Percentiles rank a stretch among this genome's conserved stretches.
Evolutionary conservation across 2,888 invertebrate species (phyloP).

Genomic region (Drosophila flavopinicola): DNA sequence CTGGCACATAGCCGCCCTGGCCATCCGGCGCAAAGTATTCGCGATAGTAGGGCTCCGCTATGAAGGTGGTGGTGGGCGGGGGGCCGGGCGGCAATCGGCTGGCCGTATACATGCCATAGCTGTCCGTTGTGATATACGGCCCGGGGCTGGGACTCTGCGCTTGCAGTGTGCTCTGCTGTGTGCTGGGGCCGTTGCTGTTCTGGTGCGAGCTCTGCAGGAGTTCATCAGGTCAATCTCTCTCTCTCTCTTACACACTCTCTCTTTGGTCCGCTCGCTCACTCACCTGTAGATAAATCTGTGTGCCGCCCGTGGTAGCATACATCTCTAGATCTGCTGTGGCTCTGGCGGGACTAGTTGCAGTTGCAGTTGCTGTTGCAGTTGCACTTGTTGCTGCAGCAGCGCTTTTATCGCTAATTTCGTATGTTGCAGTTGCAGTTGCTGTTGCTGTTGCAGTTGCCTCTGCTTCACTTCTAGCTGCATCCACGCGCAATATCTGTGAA

Average conservation of each 20-base stretch:
- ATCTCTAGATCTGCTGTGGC: constrained; percentile 70
- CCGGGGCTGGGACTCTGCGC: constrained; percentile 84
- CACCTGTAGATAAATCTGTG: constrained; percentile 85
- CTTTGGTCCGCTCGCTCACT: constrained; percentile 52
- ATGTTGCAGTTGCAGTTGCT: constrained; percentile 61
- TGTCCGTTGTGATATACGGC: constrained; percentile 84
- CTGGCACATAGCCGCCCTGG: constrained; percentile 83
- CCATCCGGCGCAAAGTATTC: constrained; percentile 90
- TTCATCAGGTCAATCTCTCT: constrained; percentile 40
- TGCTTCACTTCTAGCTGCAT: constrained; percentile 73
- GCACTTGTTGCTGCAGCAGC: constrained; percentile 63
- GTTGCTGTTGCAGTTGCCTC: constrained; percentile 65
- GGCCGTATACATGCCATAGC: constrained; percentile 84
- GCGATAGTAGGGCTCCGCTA: constrained; percentile 90
- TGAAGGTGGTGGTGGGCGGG: constrained; percentile 86
- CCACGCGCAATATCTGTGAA: constrained; percentile 84
- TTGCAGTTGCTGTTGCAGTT: constrained; percentile 50
- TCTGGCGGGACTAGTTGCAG: constrained; percentile 57
- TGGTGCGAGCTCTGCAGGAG: constrained; percentile 71
- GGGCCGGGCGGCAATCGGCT: constrained; percentile 82
- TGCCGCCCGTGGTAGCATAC: constrained; percentile 85
- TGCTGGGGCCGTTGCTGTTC: constrained; percentile 51
- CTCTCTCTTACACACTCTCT: constrained; percentile 1
- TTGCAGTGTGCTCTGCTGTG: constrained; percentile 79
- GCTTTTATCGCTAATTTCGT: constrained; percentile 53